Conservation (phyloP, 2,888 invertebrate genomes). For the Bruchidius siliquastri region DNA sequence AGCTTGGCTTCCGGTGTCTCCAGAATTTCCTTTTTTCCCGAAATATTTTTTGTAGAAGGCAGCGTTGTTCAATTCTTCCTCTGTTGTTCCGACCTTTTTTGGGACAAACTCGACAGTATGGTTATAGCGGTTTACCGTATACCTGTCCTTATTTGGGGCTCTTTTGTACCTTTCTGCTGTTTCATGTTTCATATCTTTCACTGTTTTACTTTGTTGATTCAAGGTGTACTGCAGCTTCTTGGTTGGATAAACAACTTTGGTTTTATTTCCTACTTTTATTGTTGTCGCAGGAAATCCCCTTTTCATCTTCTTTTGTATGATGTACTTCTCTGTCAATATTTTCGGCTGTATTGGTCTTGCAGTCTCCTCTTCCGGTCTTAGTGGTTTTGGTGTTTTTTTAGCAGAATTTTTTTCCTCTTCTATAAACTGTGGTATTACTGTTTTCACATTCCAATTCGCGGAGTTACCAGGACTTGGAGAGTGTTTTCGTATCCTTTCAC, state of each 20-base stretch:
- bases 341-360: background rate
- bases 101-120: background rate
- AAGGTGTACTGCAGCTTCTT: background rate
- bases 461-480: constrained; percentile 5
- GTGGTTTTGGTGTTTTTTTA: background rate
- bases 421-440: background rate
- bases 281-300: background rate
- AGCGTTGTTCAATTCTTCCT: background rate
- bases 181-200: background rate
- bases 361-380: background rate
- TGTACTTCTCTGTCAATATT: background rate
- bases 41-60: background rate
- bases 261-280: background rate
- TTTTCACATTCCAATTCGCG: background rate
- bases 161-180: background rate
- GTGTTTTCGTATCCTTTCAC: constrained; percentile 10
- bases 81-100: background rate
- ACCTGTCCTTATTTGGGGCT: background rate
- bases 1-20: background rate
- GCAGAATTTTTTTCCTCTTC: background rate
- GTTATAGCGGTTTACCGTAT: background rate
- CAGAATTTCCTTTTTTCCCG: background rate
- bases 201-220: background rate
- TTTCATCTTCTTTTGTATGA: background rate
- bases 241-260: background rate